Conservation (phyloP, 2,797 vertebrate genomes). For the Avahi laniger region DNA sequence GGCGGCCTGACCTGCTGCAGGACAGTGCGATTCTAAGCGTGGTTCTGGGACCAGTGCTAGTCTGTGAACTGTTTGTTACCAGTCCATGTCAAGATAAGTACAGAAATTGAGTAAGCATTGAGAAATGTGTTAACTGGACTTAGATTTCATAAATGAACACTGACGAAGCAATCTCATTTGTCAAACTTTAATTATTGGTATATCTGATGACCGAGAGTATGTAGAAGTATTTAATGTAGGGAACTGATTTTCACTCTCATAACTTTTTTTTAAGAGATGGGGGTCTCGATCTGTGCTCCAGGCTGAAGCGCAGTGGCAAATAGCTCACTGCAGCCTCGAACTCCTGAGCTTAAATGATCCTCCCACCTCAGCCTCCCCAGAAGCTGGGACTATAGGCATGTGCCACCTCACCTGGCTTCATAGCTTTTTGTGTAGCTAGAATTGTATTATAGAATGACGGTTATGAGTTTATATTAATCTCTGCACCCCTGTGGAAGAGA, state of each 20-base stretch:
- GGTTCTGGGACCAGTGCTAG: background rate
- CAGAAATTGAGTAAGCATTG: background rate
- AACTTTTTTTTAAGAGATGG: background rate
- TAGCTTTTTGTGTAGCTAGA: background rate
- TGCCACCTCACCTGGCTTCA: background rate
- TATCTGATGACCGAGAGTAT: background rate
- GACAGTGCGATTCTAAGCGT: background rate
- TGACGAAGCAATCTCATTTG: background rate
- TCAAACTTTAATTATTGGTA: background rate
- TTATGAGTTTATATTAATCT: background rate
- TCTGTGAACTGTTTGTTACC: background rate
- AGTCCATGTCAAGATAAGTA: background rate
- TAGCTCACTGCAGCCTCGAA: background rate
- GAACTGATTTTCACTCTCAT: background rate
- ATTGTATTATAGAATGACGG: background rate
- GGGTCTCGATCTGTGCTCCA: background rate
- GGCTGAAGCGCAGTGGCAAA: background rate
- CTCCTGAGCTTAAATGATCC: background rate
- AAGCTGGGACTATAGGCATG: background rate
- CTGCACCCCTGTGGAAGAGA: background rate
- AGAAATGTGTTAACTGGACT: background rate
- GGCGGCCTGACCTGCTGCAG: background rate
- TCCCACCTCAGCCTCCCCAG: background rate
- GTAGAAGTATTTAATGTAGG: background rate
- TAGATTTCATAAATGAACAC: background rate